Evolutionary conservation across 2,888 invertebrate species (phyloP), one percentile per base, ranked within the genome.

Genomic region (Resseliella maxima): DNA sequence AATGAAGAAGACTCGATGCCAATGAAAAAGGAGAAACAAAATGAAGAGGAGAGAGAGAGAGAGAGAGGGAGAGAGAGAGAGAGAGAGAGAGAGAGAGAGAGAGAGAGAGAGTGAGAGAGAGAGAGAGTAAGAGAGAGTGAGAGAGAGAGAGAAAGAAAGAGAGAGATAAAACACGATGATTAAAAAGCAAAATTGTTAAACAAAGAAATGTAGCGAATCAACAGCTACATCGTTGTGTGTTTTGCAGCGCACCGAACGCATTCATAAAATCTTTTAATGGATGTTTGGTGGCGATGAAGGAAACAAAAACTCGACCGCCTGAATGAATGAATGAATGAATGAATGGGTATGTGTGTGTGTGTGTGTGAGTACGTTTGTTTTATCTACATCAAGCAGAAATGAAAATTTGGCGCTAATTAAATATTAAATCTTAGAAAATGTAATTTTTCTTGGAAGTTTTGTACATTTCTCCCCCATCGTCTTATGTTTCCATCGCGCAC

Each of bases 391-490:
- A 38, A 24, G 83, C 21, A 38, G 83, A 83, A 83, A 24, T 83
- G 38, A 35, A 36, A 36, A 36, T 83, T 83, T 83, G 83, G 83
- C 38, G 83, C 38, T 83, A 83, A 83, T 83, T 83, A 83, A 83
- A 83, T 83, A 83, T 83, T 83, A 83, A 83, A 83, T 83, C 38
- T n/a, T 38, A 83, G 83, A 83, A 83, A 38, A 83, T 38, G 38
- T 38, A 83, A 83, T 83, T 38, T 83, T 38, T 83, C 83, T 10
- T 72, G 38, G 38, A 36, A 35, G 6, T 18, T 81, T 81, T 81
- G 54, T 36, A 5, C 81, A 21, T 21, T 35, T 18, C 6, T 1
- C 35, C 2, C 2, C 8, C 35, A 83, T 21, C 3, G 6, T 83
- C n/a, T 38, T 3, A 0, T 38, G 6, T 21, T 3, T 38, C 6